Conservation (phyloP, 1,140 invertebrate species). For the Scaptomyza hsui region DNA sequence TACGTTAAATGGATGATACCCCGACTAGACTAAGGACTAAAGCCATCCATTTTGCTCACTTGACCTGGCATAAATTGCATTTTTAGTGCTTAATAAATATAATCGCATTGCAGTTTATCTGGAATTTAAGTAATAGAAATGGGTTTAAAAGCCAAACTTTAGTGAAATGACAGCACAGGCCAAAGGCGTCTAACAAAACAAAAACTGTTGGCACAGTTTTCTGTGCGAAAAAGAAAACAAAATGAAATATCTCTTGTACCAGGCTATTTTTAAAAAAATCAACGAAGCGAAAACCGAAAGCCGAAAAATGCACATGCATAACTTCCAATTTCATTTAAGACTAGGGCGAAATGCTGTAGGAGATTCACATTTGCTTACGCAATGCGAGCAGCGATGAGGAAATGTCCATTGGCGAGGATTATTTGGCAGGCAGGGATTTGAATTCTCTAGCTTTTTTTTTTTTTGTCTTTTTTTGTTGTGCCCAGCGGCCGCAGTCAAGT, state of each 20-base stretch:
- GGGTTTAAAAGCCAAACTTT: slow-evolving; percentile 5
- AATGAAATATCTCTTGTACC: slow-evolving; percentile 6
- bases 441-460: neutral
- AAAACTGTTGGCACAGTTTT: slow-evolving; percentile 3
- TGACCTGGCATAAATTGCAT: slow-evolving; percentile 48
- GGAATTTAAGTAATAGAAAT: too few species aligned
- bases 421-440: slow-evolving; percentile 5
- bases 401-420: slow-evolving; percentile 23
- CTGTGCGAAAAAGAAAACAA: neutral
- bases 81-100: slow-evolving; percentile 33
- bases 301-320: slow-evolving; percentile 51
- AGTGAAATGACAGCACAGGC: slow-evolving; percentile 2
- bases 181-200: neutral
- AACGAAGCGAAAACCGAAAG: slow-evolving; percentile 40
- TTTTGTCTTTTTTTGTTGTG: slow-evolving; percentile 13
- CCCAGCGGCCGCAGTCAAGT: slow-evolving; percentile 47
- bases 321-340: slow-evolving; percentile 31
- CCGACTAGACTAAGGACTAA: neutral
- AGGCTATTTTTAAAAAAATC: slow-evolving; percentile 36
- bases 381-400: slow-evolving; percentile 30
- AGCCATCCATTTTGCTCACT: slow-evolving; percentile 49
- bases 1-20: neutral
- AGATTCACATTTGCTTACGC: slow-evolving; percentile 29
- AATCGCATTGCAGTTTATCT: neutral
- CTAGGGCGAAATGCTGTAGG: slow-evolving; percentile 6